Conservation (phyloP, 23 tunicate genomes). For the Trididemnum clinides region DNA sequence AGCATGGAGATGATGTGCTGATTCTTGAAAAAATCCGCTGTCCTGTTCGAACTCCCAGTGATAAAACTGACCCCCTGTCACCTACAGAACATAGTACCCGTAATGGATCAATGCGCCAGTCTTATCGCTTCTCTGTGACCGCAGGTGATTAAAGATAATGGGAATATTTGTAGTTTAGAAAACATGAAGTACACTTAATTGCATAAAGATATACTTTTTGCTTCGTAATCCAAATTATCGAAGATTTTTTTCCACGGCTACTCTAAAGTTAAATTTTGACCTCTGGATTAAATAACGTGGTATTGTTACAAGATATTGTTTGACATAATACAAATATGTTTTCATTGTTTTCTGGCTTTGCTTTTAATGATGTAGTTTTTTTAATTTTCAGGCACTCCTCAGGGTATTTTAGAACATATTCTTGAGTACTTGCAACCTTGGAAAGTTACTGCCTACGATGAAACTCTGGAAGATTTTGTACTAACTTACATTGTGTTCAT, state of each 20-base stretch:
- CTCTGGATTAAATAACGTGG: too few species aligned
- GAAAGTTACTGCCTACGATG: slow-evolving; percentile 54
- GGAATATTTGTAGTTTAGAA: too few species aligned
- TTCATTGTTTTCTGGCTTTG: too few species aligned
- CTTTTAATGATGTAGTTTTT: too few species aligned
- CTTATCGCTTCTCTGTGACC: not conserved
- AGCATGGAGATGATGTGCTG: slow-evolving; percentile 77
- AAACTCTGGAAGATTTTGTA: slow-evolving; percentile 74
- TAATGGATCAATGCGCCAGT: not conserved
- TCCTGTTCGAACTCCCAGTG: not conserved
- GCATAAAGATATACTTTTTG: too few species aligned
- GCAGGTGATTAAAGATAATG: slow-evolving; percentile 8
- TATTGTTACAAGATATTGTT: too few species aligned
- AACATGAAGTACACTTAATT: too few species aligned
- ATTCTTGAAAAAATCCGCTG: slow-evolving; percentile 77
- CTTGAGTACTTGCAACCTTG: slow-evolving; percentile 78
- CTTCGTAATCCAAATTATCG: too few species aligned
- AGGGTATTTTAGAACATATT: slow-evolving; percentile 77
- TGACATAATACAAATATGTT: too few species aligned
- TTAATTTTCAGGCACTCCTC: slow-evolving; percentile 59
- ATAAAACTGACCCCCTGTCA: not conserved
- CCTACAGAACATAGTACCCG: not conserved
- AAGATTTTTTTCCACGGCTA: too few species aligned
- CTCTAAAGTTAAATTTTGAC: too few species aligned
- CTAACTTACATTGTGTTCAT: slow-evolving; percentile 61